Evolutionary conservation across 2,888 invertebrate genomes (phyloP).

Genomic region (Eulithis testata): DNA sequence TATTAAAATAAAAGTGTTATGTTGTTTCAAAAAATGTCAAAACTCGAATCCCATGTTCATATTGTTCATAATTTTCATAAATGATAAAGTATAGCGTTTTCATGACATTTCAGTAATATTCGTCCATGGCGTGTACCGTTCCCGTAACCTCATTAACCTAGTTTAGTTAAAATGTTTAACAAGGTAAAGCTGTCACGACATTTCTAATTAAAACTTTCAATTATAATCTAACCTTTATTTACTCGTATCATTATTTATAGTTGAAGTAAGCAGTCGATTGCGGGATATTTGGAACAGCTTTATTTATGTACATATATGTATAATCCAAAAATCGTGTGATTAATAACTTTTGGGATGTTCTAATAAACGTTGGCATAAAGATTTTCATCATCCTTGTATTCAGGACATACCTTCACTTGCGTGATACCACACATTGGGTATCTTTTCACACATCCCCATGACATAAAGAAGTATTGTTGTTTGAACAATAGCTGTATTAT

Average conservation of each 20-base stretch:
- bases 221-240: background rate
- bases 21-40: no score
- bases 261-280: no score
- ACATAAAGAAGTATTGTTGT: slow-evolving; percentile 35
- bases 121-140: slow-evolving; percentile 32
- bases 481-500: slow-evolving; percentile 28
- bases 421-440: slow-evolving; percentile 18
- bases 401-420: slow-evolving; percentile 10
- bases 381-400: slow-evolving; percentile 15
- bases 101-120: slow-evolving; percentile 28
- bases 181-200: slow-evolving; percentile 21
- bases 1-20: no score
- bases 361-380: no score
- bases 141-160: slow-evolving; percentile 39
- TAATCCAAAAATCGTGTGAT: no score
- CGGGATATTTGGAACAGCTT: no score
- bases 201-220: slow-evolving; percentile 14
- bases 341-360: no score
- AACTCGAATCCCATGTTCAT: no score
- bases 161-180: slow-evolving; percentile 35
- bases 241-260: no score
- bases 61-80: background rate
- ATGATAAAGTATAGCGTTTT: slow-evolving; percentile 1
- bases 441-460: slow-evolving; percentile 28
- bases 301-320: no score